Conservation (phyloP, 1,140 invertebrate species). For the Hycleus cichorii region DNA sequence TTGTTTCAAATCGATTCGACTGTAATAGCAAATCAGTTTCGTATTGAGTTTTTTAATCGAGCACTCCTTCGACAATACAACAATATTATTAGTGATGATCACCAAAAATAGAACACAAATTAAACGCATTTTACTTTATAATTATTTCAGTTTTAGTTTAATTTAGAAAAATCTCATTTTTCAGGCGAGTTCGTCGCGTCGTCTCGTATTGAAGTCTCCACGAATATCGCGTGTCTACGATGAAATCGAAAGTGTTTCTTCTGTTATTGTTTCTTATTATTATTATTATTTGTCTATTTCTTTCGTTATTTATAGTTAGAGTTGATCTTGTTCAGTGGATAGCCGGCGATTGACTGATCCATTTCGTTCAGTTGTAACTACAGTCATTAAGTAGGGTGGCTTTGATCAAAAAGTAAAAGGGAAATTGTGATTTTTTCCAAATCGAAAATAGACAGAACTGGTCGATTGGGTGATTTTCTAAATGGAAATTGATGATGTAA, state of each 20-base stretch:
- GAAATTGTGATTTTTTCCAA: not conserved
- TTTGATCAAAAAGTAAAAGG: conserved; percentile 11
- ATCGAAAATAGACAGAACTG: not conserved
- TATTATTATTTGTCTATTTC: too few relatives aligned
- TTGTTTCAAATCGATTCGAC: conserved; percentile 25
- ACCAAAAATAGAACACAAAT: conserved; percentile 16
- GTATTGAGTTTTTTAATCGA: conserved; percentile 23
- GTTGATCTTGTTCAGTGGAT: conserved; percentile 24
- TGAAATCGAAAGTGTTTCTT: conserved; percentile 21
- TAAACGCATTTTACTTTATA: not conserved
- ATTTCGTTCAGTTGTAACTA: conserved; percentile 2
- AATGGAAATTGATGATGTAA: too few relatives aligned
- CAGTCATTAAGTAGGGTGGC: conserved; percentile 16
- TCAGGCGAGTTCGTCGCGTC: conserved; percentile 1
- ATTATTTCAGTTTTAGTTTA: conserved; percentile 2
- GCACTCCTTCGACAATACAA: conserved; percentile 8
- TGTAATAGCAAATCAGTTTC: conserved; percentile 37
- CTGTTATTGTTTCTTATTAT: not conserved
- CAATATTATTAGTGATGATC: not conserved
- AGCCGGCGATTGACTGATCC: conserved; percentile 24
- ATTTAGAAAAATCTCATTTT: not conserved
- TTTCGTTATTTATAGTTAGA: not conserved
- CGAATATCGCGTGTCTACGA: not conserved
- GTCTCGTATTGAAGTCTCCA: conserved; percentile 1
- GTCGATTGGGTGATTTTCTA: too few relatives aligned